Base-by-base conservation (phyloP, 2,113 vertebrate genomes). In the Larimichthys polyactis region DNA sequence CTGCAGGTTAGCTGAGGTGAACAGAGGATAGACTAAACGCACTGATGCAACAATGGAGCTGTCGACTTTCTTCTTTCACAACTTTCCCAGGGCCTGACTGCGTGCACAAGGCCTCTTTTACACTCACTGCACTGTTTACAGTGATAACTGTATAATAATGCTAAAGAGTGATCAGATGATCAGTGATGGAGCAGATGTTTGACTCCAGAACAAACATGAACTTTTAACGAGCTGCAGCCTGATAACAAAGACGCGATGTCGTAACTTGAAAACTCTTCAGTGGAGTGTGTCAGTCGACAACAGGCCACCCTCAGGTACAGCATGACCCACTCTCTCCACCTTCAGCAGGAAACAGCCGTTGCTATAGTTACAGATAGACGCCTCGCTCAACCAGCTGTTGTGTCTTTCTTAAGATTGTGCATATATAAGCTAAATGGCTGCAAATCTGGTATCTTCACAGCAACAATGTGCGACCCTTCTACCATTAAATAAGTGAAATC, bases 1-100 rank as follows among this genome's bases (percentile, higher is more conserved):
- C 66, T 79, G 81, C 65, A 75, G 75, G 90, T 89, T 48, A 82
- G 68, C 71, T 77, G 79, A 90, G 89, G 85, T 83, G 75, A 86
- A 70, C 0, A 40, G 62, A 75, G 72, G 76, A 81, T 60, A 62
- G 59, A 70, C 11, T 51, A 14, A 63, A 57, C 22, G 79, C 62
- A 36, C 32, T 22, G 70, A 80, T 67, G 82, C n/a, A 36, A 49
- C 74, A 58, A 15, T 5, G 19, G 24, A 74, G 67, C 77, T 82
- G 78, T 78, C 51, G 20, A 80, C 59, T 54, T 77, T 64, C 24
- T 36, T 79, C 85, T 89, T 84, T 49, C 78, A 83, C 81, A 85
- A 63, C 70, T 79, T 89, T 76, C 60, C 66, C 40, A 10, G 40
- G 73, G 73, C 62, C 32, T 14, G 12, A 11, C 15, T 54, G 0